phyloP scores from a whole-genome alignment of 1,140 invertebrate genomes.

The Atta colombica region DNA sequence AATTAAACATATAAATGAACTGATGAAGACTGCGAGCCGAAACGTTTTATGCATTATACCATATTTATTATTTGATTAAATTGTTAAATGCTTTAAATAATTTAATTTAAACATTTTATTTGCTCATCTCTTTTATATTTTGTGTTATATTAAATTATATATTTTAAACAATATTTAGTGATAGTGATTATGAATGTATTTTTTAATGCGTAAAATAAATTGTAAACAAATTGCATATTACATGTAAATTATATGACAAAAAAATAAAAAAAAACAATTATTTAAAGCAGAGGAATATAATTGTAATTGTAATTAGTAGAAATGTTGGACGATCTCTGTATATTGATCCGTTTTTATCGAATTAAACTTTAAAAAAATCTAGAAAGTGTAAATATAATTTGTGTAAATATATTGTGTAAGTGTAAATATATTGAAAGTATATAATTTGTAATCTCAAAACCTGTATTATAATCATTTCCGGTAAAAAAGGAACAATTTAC shows the following conservation, averaged over 20 bases:
- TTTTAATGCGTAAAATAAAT: no score
- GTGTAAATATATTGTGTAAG: no score
- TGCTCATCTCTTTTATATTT: no score
- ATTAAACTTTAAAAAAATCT: background rate
- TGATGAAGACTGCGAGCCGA: no score
- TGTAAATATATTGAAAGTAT: background rate
- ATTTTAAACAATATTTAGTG: no score
- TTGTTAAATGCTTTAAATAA: no score
- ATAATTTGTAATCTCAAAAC: background rate
- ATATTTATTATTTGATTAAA: no score
- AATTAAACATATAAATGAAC: no score
- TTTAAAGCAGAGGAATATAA: background rate
- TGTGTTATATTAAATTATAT: no score
- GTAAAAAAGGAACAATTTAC: background rate
- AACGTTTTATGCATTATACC: no score
- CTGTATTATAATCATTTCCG: background rate
- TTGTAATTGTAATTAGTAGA: background rate
- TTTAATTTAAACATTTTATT: no score
- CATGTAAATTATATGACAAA: background rate
- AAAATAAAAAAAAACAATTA: background rate
- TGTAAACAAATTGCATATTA: background rate
- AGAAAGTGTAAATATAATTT: background rate
- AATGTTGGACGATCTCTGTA: background rate
- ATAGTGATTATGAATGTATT: no score
- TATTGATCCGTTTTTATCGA: background rate